Evolutionary conservation across 1,140 invertebrate genomes (phyloP), one percentile per base, ranked within the genome.

Genomic region (Heliconius congener): DNA sequence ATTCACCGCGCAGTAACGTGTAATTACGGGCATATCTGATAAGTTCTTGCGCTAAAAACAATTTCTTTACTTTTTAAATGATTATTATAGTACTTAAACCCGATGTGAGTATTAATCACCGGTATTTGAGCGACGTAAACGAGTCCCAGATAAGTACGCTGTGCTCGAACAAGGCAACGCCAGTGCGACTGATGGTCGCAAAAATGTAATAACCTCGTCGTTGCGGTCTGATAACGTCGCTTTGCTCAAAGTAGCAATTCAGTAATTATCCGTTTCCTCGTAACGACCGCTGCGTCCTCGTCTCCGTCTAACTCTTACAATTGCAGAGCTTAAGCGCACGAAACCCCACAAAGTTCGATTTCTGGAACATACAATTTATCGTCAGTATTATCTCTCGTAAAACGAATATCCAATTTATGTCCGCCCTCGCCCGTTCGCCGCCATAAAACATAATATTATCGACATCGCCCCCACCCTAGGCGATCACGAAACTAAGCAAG

Each of bases 401-500:
- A 92, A 91, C 88, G 91, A 89, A 92, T 91, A 91, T 89, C 89
- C 90, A 91, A 90, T 91, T 91, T 90, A 92, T 90, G 89, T 89
- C 84, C 83, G 86, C 83, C 86, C 85, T 83, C 86, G 85, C 83
- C 84, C 85, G 83, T 84, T 82, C 87, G 85, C 83, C 83, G 87
- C 87, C 91, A 90, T 93, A 93, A 92, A 93, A 90, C 89, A 93
- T 93, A 93, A 93, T 90, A 93, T 92, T 93, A 93, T 93, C 90
- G 92, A 94, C 91, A 88, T 91, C 88, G 87, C 87, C 90, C 91
- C 90, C 90, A 91, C 92, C 91, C 91, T 91, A 92, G 90, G 90
- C 92, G 89, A 93, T 93, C 92, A 93, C 91, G 91, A 92, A 92
- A 93, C 92, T 93, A 92, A 93, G 91, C 90, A 90, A 93, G 88